Evolutionary conservation across 2,888 invertebrate species (phyloP), one percentile per base, ranked within the genome.

Genomic region (Linnaemya vulpina): DNA sequence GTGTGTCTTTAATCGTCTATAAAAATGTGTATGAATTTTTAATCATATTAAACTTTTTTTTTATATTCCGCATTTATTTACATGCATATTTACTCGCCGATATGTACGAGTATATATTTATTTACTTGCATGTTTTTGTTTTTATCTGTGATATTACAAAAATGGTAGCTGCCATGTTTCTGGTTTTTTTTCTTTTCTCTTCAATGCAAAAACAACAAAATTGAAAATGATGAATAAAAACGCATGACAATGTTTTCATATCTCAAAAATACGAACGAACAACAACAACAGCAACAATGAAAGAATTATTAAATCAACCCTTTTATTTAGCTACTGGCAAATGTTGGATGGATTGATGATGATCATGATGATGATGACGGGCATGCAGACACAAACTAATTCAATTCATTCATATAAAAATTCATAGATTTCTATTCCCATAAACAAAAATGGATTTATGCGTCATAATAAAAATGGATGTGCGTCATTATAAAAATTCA

Each of bases 231-330:
- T 71, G 71, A 38, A 71, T 79, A 58, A n/a, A n/a, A n/a, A 17
- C 46, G 63, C 51, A 77, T 83, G 82, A 77, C 76, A 83, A 71
- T 83, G 65, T 65, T 65, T 74, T 82, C 76, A 76, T 76, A 71
- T 82, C 40, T 70, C 15, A 55, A 55, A 53, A 22, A 22, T 30
- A 22, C 30, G 13, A 55, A 60, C 58, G 25, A 43, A 25, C 9
- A 63, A 74, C 62, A 13, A 22, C 13, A 55, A 51, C 43, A 43
- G 11, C 11, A 68, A 68, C 51, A 55, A 40, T 5, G n/a, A 53
- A 65, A 25, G 1, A 46, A 17, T 35, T 46, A 46, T 40, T 70
- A 30, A 30, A 30, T 78, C 77, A 78, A 78, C 77, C 77, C 77
- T 78, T 78, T 68, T 76, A 67, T 62, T 9, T 17, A 5, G 1